Conservation (phyloP, 2,113 vertebrate species). For the Cavia porcellus region DNA sequence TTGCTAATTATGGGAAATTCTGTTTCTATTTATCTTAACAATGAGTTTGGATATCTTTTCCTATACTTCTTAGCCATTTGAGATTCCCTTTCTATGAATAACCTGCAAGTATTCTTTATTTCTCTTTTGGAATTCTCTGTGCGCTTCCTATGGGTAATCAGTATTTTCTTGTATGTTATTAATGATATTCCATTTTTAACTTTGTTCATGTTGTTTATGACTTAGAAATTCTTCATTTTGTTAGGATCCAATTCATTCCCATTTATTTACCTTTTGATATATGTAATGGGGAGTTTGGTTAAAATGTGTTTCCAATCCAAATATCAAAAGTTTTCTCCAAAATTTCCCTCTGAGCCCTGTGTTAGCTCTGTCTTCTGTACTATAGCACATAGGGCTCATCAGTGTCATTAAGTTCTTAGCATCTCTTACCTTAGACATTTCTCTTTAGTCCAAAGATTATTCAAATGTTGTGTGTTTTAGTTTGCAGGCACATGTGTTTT, state of each 20-base stretch:
- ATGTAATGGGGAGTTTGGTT: background rate
- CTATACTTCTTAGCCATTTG: background rate
- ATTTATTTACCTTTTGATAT: slow-evolving; percentile 21
- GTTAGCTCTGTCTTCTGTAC: background rate
- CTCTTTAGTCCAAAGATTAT: background rate
- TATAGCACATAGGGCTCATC: background rate
- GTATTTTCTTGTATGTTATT: background rate
- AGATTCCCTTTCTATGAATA: background rate
- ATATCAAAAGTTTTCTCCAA: background rate
- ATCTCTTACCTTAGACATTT: slow-evolving; percentile 2
- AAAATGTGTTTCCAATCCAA: background rate
- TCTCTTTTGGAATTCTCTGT: background rate
- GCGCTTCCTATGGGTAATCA: background rate
- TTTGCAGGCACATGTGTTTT: background rate
- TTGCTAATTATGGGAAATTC: background rate
- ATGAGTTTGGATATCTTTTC: background rate
- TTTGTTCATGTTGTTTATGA: background rate
- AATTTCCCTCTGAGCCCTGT: background rate
- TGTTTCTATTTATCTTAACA: background rate
- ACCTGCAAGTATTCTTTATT: background rate
- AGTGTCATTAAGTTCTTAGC: background rate
- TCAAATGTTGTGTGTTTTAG: background rate
- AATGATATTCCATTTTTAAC: background rate
- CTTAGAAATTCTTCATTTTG: slow-evolving; percentile 21
- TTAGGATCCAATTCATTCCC: background rate